phyloP scores from a whole-genome alignment of 1,140 invertebrate genomes.

The Drosophila kurseongensis region DNA sequence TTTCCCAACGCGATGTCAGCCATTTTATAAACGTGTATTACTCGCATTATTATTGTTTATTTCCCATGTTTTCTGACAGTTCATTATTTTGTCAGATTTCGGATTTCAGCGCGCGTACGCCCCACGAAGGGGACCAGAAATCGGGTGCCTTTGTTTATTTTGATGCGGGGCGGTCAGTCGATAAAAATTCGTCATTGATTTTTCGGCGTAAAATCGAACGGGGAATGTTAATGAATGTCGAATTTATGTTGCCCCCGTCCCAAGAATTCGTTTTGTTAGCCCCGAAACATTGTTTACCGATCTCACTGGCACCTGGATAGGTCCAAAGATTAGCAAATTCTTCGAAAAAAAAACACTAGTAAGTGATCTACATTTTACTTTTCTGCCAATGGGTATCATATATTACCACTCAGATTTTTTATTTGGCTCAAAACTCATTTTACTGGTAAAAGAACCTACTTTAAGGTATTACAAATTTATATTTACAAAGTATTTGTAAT shows the following conservation, averaged over 20 bases:
- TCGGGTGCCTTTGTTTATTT: constrained; percentile 60
- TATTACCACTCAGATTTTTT: no score
- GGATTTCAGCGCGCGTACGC: constrained; percentile 37
- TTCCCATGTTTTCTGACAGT: constrained; percentile 74
- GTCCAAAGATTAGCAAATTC: background rate
- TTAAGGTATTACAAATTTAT: background rate
- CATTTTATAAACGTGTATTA: constrained; percentile 48
- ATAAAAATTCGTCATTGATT: constrained; percentile 80
- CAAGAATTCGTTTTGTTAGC: constrained; percentile 41
- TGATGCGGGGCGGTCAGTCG: constrained; percentile 69
- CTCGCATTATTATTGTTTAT: constrained; percentile 71
- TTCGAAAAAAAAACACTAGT: background rate
- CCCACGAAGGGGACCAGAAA: constrained; percentile 22
- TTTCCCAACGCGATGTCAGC: constrained; percentile 29
- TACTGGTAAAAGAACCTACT: background rate
- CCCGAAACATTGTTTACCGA: constrained; percentile 64
- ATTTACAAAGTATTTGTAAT: background rate
- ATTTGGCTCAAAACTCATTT: background rate
- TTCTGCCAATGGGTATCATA: no score
- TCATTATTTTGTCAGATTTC: constrained; percentile 80
- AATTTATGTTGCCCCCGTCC: constrained; percentile 32
- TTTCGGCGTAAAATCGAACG: constrained; percentile 38
- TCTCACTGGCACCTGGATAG: constrained; percentile 24
- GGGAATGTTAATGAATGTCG: constrained; percentile 45
- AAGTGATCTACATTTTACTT: background rate